Base-by-base conservation (phyloP, 92 coral and sea anemone genomes). In the Diadumene lineata region DNA sequence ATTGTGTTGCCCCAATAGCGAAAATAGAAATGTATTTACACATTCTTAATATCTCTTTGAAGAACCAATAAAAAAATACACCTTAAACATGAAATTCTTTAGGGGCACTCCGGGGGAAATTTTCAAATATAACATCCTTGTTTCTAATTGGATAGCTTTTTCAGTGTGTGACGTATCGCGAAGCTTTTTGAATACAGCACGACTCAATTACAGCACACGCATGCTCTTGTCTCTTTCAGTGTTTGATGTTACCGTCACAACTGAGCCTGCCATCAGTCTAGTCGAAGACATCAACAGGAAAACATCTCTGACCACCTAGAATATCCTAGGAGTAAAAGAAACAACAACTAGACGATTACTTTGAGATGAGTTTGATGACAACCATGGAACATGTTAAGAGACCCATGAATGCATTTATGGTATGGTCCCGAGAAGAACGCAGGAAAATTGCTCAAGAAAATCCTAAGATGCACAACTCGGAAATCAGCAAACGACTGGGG, bases 381-480 rank as follows among this genome's bases (percentile, higher is more conserved):
- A 81, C 89, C 0, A 77, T 82, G 68, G 97, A 92, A 29, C 99
- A 96, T 70, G 94, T 96, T 33, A 96, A 96, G 70, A 79, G 99
- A 33, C 99, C 99, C 2, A 96, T 96, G 99, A 96, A 96, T 32
- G 99, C 99, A 21, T 96, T 96, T 69, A 96, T 96, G 99, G 99
- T 96, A 50, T 96, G 99, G 99, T 87, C 94, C 77, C 85, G 99
- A 1, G 99, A 93, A 21, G 94, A 96, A 80, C 91, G 99, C 23
- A 85, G 97, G 69, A 96, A 96, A 89, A 96, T 96, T 76, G 99
- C 99, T 21, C 97, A 96, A 74, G 97, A 96, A 48, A 96, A 96
- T 72, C 99, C 99, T 23, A 96, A 96, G 89, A 96, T 96, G 99
- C 99, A 96, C 80, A 96, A 96, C 84, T 96, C 99, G 11, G 99